Base-by-base conservation (phyloP, 1,140 invertebrate genomes). In the Pantala flavescens region DNA sequence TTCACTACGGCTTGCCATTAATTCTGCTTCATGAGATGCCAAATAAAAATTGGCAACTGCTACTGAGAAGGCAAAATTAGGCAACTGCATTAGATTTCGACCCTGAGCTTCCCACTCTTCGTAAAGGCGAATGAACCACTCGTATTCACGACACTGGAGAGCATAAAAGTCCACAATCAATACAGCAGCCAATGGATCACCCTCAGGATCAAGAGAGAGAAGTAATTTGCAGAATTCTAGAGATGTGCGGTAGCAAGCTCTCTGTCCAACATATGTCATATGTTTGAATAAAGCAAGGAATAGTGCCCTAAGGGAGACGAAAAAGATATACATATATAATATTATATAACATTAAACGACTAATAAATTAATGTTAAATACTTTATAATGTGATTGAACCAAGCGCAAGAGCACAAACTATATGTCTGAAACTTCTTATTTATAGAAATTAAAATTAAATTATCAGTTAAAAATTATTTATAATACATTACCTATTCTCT, bases 111-210 rank as follows among this genome's bases (percentile, higher is more conserved):
- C 88, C 88, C 88, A 91, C 77, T 88, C 85, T 23, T 88, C 82
- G 73, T 87, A 87, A 71, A 92, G 90, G 71, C 94, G 85, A 16
- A 87, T 78, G 0, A 95, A 84, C 90, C 94, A 97, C n/a, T 87
- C 82, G 80, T 91, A 93, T 83, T 97, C 91, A 73, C 88, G 88
- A 71, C 91, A 87, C 75, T 92, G 84, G 43, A 98, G 79, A 0
- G 95, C 94, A 81, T 95, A 94, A 77, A 93, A 94, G 81, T 98
- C 95, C 3, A 98, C 88, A 77, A 91, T 86, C 23, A 97, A 84
- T 43, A 94, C 84, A 12, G 92, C 86, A 24, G 90, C 93, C 75
- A 97, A 79, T 0, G 96, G 96, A 84, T 98, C 96, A 43, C 82
- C 85, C 42, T 91, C 89, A 0, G 94, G 93, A 81, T 96, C 93